These are phyloP conservation scores for Chionis minor DNA, from an alignment of 2,113 vertebrate species.

Conservation along the genomic window DNA sequence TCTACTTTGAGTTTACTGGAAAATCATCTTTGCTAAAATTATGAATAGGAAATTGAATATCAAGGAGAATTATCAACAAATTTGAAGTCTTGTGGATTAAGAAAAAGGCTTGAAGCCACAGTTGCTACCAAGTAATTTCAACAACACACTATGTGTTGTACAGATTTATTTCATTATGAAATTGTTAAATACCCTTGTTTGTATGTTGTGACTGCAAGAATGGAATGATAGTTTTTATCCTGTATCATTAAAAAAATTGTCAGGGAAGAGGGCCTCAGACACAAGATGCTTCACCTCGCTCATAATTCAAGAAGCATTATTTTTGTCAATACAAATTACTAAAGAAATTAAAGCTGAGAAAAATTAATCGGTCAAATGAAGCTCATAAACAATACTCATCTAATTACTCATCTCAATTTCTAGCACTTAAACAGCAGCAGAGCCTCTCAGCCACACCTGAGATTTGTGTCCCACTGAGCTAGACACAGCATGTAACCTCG, in stretches of 20 bases:
- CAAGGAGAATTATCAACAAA: not conserved
- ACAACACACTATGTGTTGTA: not conserved
- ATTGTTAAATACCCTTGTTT: not conserved
- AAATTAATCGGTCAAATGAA: not conserved
- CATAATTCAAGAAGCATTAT: not conserved
- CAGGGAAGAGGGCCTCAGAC: not conserved
- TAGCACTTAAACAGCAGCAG: not conserved
- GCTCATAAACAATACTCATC: not conserved
- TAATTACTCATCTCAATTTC: not conserved
- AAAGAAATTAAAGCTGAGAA: not conserved
- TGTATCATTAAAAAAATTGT: not conserved
- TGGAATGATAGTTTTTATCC: not conserved
- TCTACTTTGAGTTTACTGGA: not conserved
- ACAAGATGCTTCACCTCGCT: not conserved
- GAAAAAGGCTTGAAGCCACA: not conserved
- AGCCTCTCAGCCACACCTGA: not conserved
- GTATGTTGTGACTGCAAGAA: not conserved
- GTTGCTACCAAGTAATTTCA: not conserved
- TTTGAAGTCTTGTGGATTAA: not conserved
- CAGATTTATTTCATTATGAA: not conserved
- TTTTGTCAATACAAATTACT: constrained; percentile 28
- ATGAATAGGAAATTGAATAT: not conserved
- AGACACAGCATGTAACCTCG: not conserved
- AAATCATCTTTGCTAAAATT: not conserved
- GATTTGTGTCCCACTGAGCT: not conserved